Evolutionary conservation across 2,113 vertebrate species (phyloP), one percentile per base, ranked within the genome.

Genomic region (Scolopax mira): DNA sequence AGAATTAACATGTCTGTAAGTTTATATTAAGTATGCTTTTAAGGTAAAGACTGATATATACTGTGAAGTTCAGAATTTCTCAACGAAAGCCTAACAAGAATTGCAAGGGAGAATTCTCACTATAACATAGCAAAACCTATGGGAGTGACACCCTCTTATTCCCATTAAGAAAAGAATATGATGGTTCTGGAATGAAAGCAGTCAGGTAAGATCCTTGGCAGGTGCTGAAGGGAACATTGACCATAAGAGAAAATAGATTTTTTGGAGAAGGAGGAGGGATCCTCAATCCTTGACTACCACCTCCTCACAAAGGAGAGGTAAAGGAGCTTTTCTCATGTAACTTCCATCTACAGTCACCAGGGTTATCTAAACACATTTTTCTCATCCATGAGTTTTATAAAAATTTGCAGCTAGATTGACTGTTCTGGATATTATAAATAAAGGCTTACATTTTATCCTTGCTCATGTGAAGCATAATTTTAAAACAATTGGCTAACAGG

Each of bases 141-240:
- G 11, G 27, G 73, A 79, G 7, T n/a, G 23, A 57, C 82, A 65
- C 16, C 0, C 4, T 77, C n/a, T 77, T 7, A 19, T 61, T 82
- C 18, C 22, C 13, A 28, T 64, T 44, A n/a, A 44, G 73, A 64
- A 48, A 14, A 65, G 4, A 30, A 48, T 35, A 21, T 42, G 15
- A 31, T 46, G 17, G 16, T 24, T 82, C 62, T 33, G 41, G 41
- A 37, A 4, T 49, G 52, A 66, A 61, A 86, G 31, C 6, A 80
- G 5, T 0, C 1, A 0, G 18, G 25, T 11, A 65, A 31, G 21
- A 80, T 5, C 4, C 8, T 3, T 6, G 3, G 4, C 41, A 80
- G 31, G 8, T 5, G 5, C 17, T 74, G 44, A 77, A 70, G 7
- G 19, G 27, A 80, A 69, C 18, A 78, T 2, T 62, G 44, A n/a